Conservation (phyloP, 2,888 invertebrate species). For the Pedicia rivosa region DNA sequence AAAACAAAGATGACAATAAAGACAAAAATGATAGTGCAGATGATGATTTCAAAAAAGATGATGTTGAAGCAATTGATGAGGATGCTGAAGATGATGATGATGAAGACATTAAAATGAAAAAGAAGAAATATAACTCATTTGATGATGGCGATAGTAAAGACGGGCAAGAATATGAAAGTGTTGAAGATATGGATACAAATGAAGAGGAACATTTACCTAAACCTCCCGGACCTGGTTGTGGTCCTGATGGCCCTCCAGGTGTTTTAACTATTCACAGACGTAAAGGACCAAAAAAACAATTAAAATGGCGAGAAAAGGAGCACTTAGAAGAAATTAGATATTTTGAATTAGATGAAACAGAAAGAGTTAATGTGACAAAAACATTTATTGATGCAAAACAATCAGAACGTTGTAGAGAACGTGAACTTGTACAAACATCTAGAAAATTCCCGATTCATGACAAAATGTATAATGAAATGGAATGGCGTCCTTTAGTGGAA, state of each 20-base stretch:
- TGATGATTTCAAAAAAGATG: constrained; percentile 11
- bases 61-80: constrained; percentile 26
- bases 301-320: constrained; percentile 66
- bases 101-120: constrained; percentile 13
- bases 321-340: constrained; percentile 69
- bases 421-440: constrained; percentile 63
- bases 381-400: constrained; percentile 84
- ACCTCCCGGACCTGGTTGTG: constrained; percentile 28
- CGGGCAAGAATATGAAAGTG: too few species aligned
- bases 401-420: constrained; percentile 73
- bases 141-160: constrained; percentile 17
- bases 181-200: constrained; percentile 8
- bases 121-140: too few species aligned
- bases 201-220: constrained; percentile 13
- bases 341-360: constrained; percentile 91
- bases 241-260: constrained; percentile 50
- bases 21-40: constrained; percentile 13
- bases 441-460: constrained; percentile 57
- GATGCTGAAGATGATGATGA: constrained; percentile 16
- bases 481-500: constrained; percentile 56
- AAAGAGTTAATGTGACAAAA: constrained; percentile 87
- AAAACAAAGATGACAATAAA: constrained; percentile 17
- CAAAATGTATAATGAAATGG: constrained; percentile 64
- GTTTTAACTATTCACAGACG: constrained; percentile 54
- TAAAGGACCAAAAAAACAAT: constrained; percentile 62